Evolutionary conservation across 2,113 vertebrate genomes (phyloP).

Genomic region (Cardinalis cardinalis): DNA sequence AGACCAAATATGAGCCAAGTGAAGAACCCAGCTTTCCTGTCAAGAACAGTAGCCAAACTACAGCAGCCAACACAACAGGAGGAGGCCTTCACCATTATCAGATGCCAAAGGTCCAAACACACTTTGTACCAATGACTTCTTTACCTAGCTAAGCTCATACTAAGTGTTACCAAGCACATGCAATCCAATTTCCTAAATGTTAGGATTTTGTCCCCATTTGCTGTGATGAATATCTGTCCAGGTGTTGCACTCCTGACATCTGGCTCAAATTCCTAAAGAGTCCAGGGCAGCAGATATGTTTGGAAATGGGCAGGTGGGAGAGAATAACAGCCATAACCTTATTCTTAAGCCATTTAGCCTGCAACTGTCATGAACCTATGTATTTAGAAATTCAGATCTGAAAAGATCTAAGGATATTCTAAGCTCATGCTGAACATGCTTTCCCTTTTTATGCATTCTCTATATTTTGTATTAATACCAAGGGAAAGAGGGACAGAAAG

Average conservation of each 20-base stretch:
- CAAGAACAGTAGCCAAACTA: neutral
- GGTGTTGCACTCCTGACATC: neutral
- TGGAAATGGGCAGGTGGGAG: accelerated
- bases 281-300: neutral
- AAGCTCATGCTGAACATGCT: neutral
- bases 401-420: neutral
- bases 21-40: neutral
- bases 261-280: neutral
- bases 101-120: neutral
- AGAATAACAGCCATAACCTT: neutral
- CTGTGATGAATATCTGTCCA: neutral
- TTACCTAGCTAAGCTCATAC: neutral
- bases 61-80: neutral
- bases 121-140: neutral
- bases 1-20: neutral
- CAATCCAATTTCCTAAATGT: neutral
- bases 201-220: neutral
- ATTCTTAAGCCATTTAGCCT: neutral
- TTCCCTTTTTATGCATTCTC: neutral
- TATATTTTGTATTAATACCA: neutral
- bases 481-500: too few species aligned
- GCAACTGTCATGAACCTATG: neutral
- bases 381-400: neutral
- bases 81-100: neutral
- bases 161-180: accelerated